Conservation (phyloP, 1,140 invertebrate genomes). For the Venustaconcha ellipsiformis region DNA sequence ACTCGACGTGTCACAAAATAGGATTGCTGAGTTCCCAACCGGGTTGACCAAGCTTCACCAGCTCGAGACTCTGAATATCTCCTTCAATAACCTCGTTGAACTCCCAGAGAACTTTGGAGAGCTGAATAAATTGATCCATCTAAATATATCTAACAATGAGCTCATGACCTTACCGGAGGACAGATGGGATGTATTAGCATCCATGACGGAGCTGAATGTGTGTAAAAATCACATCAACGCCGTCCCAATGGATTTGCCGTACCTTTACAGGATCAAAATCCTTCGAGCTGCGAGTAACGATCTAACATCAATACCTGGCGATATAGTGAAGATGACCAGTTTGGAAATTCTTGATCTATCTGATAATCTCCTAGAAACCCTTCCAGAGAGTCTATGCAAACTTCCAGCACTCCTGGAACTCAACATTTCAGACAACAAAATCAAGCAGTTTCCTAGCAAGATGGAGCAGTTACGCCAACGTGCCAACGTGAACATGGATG, state of each 20-base stretch:
- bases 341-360: slow-evolving; percentile 53
- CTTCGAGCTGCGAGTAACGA: slow-evolving; percentile 53
- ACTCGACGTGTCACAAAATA: slow-evolving; percentile 57
- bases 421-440: slow-evolving; percentile 63
- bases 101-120: slow-evolving; percentile 57
- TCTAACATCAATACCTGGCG: slow-evolving; percentile 48
- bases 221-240: slow-evolving; percentile 56
- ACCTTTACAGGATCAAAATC: slow-evolving; percentile 56
- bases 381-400: slow-evolving; percentile 65
- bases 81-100: slow-evolving; percentile 53
- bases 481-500: slow-evolving; percentile 41
- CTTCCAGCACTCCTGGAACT: slow-evolving; percentile 53
- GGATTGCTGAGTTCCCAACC: slow-evolving; percentile 47
- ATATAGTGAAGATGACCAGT: slow-evolving; percentile 55
- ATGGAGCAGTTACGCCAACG: slow-evolving; percentile 50
- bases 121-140: slow-evolving; percentile 47
- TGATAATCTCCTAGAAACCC: slow-evolving; percentile 58
- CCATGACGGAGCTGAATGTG: slow-evolving; percentile 49
- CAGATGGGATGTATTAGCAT: slow-evolving; percentile 53
- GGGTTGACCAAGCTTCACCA: slow-evolving; percentile 49
- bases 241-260: slow-evolving; percentile 56
- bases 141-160: slow-evolving; percentile 61
- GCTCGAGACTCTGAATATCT: slow-evolving; percentile 55
- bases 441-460: slow-evolving; percentile 53
- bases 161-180: slow-evolving; percentile 51